These are phyloP conservation scores for Myiotriccus ornatus DNA, from an alignment of 2,797 vertebrate genomes.

Conservation along the genomic window DNA sequence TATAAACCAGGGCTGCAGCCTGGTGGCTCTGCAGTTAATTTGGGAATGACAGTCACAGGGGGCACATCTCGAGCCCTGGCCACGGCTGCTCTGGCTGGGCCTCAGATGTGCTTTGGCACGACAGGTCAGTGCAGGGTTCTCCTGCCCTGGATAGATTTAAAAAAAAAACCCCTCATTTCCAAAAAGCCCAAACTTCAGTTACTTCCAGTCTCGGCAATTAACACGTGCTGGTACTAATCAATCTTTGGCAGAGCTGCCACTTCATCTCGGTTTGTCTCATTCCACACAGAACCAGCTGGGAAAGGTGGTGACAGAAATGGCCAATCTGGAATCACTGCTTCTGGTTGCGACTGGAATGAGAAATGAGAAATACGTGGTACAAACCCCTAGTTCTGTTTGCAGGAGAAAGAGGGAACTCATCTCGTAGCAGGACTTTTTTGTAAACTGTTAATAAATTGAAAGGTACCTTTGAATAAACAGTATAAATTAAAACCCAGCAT, in stretches of 20 bases:
- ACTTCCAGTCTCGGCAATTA: background rate
- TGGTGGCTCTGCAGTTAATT: background rate
- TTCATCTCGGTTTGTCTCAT: background rate
- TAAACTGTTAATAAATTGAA: background rate
- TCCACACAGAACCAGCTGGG: background rate
- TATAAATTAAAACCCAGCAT: background rate
- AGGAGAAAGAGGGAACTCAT: background rate
- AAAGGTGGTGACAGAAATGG: background rate
- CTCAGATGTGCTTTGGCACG: background rate
- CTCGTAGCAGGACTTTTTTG: background rate
- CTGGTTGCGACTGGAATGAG: background rate
- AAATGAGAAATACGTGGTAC: rapidly evolving
- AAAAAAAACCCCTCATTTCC: background rate
- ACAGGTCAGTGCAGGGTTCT: background rate
- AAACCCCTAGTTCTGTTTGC: background rate
- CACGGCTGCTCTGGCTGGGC: background rate
- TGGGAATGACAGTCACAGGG: background rate
- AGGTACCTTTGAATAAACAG: background rate
- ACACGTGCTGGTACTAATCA: background rate
- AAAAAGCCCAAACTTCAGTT: background rate
- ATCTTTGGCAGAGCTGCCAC: background rate
- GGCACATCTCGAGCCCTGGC: background rate
- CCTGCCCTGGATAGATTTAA: background rate
- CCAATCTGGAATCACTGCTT: background rate
- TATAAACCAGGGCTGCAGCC: background rate